Evolutionary conservation across 2,888 invertebrate genomes (phyloP).

Genomic region (Eupithecia inturbata): DNA sequence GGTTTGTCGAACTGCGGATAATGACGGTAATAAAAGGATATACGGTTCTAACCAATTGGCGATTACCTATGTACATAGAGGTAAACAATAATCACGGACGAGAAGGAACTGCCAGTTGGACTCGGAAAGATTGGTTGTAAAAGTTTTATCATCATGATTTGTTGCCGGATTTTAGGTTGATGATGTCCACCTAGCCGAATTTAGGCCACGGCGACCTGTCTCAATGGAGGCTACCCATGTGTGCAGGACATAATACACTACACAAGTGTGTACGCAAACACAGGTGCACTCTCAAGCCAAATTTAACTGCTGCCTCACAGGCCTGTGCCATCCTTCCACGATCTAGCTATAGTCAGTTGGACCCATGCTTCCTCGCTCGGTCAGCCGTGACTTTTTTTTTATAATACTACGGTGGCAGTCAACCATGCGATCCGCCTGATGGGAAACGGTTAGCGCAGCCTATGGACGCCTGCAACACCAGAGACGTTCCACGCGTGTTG

Average conservation of each 20-base stretch:
- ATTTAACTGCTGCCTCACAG: not conserved
- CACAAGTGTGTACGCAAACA: too few relatives aligned
- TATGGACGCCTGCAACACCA: too few relatives aligned
- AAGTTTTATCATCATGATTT: not conserved
- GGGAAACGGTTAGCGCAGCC: too few relatives aligned
- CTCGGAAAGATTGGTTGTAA: not conserved
- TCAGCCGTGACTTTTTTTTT: too few relatives aligned
- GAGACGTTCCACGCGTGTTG: too few relatives aligned
- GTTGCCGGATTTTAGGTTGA: not conserved
- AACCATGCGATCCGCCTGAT: too few relatives aligned
- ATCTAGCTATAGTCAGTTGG: not conserved
- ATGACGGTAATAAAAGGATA: constrained; percentile 7
- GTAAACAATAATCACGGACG: not conserved
- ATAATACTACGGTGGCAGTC: too few relatives aligned
- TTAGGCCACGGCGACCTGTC: too few relatives aligned
- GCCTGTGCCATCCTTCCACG: not conserved
- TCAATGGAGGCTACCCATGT: too few relatives aligned
- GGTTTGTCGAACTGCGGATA: constrained; percentile 25
- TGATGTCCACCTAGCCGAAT: too few relatives aligned
- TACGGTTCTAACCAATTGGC: constrained; percentile 6
- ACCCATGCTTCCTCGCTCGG: not conserved
- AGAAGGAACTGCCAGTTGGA: not conserved
- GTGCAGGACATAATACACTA: too few relatives aligned
- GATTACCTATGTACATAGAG: constrained; percentile 7
- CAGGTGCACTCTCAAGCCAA: not conserved